Base-by-base conservation (phyloP, 2,888 invertebrate genomes). In the Sarcophaga carnaria region DNA sequence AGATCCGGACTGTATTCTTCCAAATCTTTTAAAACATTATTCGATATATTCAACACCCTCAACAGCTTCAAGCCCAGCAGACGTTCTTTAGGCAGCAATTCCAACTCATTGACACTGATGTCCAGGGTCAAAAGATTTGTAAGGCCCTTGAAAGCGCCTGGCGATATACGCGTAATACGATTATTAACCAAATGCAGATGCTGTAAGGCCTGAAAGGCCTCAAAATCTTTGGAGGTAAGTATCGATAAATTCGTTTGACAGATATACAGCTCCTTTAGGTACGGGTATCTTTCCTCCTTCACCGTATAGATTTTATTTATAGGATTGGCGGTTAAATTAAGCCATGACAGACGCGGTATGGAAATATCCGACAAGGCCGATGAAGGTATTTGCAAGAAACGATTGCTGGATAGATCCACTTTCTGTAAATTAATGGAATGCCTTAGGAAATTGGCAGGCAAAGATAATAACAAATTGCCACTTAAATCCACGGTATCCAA, bases 281-380 rank as follows among this genome's bases (percentile, higher is more conserved):
- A 94, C 3, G 97, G 96, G 93, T 96, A 97, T 90, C 95, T 95
- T 90, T 96, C 96, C 62, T 95, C 95, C 91, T 96, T 95, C 90
- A 96, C 96, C 0, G 93, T 93, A 91, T 97, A 95, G 88, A 97
- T 96, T 90, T 96, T 95, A 27, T 95, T 95, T 81, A 98, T 94
- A 0, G 97, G 96, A 93, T 98, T 98, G 3, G 95, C 96, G 11
- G 97, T 97, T 90, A 98, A 94, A 92, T 98, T 98, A 4, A 98
- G 94, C 94, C 96, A 96, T 14, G 95, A 95, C 1, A 97, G 93
- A 4, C 95, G 95, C 0, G 96, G 96, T 66, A 97, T 94, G 74
- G 96, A 96, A 69, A 96, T 95, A 89, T 96, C 96, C 1, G 97
- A 96, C 47, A 97, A 93, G 0, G 97, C 96, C 14, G 96, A 95